Evolutionary conservation across 1,140 invertebrate species (phyloP), one percentile per base, ranked within the genome.

Genomic region (Caenorhabditis remanei): DNA sequence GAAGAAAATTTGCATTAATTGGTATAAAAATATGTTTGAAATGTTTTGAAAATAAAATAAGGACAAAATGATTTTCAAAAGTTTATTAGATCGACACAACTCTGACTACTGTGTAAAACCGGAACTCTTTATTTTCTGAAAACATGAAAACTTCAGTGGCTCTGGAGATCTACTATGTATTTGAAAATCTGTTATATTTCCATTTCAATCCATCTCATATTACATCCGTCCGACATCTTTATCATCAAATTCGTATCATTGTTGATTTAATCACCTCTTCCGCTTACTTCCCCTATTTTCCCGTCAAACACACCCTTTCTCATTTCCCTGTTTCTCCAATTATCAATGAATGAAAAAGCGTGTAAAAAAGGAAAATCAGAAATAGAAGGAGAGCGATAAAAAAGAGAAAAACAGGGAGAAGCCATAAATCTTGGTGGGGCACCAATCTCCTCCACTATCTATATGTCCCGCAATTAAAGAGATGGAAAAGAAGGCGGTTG

Each of bases 401-500:
- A 50, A 79, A 11, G 40, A 43, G 13, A 79, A 46, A 79, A 79
- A 53, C 13, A 14, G 21, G 71, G 43, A 79, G 71, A 79, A 79
- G 71, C 46, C 71, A 79, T 79, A 79, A 79, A 79, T 79, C 71
- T 79, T 53, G 19, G 71, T 46, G 71, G 46, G 53, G 46, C 71
- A 79, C 41, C 24, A 19, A 4, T 32, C 40, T 71, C n/a, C 24
- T 32, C 16, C 46, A n/a, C 40, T 79, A 79, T 79, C 71, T 79
- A 79, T 79, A 79, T 79, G 43, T 50, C 21, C n/a, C 71, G 71
- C 71, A 79, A 79, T 79, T 79, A 79, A 79, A 79, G 46, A 48
- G 71, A 79, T 50, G 46, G 21, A 79, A 46, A 71, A 79, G 19
- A 41, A 41, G 71, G 71, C 71, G 32, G 71, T 79, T 43, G 43